A percentile compares a stretch with the other conserved stretches of the same genome.
Evolutionary conservation across 1,140 invertebrate genomes (phyloP).

Genomic region (Tetramorium simillimum): DNA sequence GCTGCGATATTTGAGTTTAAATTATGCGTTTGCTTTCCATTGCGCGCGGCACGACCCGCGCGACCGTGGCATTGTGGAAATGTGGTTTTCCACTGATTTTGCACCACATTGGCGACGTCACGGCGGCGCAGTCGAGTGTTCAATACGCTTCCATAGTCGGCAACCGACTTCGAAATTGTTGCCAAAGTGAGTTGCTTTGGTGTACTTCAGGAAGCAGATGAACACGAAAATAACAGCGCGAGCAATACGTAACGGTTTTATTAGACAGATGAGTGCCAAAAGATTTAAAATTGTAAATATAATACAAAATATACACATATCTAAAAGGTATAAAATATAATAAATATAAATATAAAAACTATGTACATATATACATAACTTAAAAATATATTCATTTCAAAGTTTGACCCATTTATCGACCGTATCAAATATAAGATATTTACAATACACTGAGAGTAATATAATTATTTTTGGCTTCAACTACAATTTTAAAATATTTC

Average conservation of each 20-base stretch:
- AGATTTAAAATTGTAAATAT: not conserved
- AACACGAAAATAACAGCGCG: not conserved
- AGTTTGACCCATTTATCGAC: too few species aligned
- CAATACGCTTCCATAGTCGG: constrained; percentile 72
- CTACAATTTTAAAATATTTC: too few species aligned
- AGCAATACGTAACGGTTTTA: not conserved
- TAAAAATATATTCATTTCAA: too few species aligned
- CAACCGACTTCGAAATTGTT: constrained; percentile 73
- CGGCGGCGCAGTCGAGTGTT: constrained; percentile 64
- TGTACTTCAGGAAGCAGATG: not conserved
- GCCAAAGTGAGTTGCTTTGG: not conserved
- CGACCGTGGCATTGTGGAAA: constrained; percentile 39
- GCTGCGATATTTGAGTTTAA: constrained; percentile 36
- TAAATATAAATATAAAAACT: not conserved
- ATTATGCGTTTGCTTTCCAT: constrained; percentile 36
- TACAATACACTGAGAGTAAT: too few species aligned
- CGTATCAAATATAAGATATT: too few species aligned
- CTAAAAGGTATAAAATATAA: not conserved
- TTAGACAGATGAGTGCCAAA: not conserved
- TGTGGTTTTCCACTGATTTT: constrained; percentile 61
- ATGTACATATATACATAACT: too few species aligned
- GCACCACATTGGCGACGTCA: constrained; percentile 54
- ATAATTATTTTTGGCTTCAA: too few species aligned
- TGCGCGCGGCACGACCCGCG: not conserved
- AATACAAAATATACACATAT: constrained; percentile 3